Percentiles rank a stretch among this genome's conserved stretches.
Conservation (phyloP, 2,888 invertebrate species). For the Deilephila elpenor region DNA sequence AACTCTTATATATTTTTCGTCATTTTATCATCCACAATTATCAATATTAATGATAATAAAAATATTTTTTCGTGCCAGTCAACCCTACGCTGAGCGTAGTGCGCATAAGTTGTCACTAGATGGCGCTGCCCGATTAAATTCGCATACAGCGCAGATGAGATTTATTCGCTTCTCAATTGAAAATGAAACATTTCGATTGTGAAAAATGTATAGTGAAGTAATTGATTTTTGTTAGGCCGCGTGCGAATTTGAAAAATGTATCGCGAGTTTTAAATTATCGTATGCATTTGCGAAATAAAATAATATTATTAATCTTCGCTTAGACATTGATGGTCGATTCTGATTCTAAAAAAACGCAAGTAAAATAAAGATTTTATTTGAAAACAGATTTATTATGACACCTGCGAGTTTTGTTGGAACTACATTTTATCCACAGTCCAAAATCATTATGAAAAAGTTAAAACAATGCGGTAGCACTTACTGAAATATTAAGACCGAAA, state of each 20-base stretch:
- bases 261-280: constrained; percentile 2
- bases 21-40: no score
- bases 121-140: constrained; percentile 73
- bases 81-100: constrained; percentile 30
- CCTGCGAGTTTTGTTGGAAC: no score
- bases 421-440: no score
- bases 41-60: no score
- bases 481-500: no score
- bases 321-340: not conserved
- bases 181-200: constrained; percentile 40
- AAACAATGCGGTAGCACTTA: no score
- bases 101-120: constrained; percentile 56
- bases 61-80: not conserved
- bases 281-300: not conserved
- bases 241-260: constrained; percentile 13
- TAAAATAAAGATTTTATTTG: no score
- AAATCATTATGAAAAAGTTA: no score
- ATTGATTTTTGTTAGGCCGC: constrained; percentile 14
- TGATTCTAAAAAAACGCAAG: not conserved
- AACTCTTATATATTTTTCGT: no score
- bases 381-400: no score
- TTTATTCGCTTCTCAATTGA: constrained; percentile 60
- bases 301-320: not conserved
- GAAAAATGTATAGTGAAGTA: constrained; percentile 17
- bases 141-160: constrained; percentile 67